Percentiles rank a stretch among this genome's conserved stretches.
These are phyloP conservation scores for Diarsia dahlii DNA, from an alignment of 2,888 invertebrate genomes.

Conservation along the genomic window DNA sequence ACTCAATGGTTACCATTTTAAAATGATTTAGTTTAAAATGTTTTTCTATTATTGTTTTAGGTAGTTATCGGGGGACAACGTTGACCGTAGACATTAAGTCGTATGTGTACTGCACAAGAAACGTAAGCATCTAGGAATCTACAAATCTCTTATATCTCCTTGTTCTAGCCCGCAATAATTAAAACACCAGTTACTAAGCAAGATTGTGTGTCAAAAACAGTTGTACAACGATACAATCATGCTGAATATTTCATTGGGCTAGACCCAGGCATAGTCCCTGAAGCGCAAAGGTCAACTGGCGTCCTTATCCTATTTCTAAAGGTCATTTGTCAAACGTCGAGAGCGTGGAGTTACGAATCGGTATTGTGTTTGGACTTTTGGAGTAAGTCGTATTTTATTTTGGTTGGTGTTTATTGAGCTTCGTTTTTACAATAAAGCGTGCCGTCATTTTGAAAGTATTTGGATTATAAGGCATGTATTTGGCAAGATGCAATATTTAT, in stretches of 20 bases:
- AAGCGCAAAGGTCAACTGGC: slow-evolving; percentile 72
- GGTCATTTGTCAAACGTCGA: slow-evolving; percentile 75
- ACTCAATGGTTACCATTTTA: too few species aligned
- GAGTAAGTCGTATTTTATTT: slow-evolving; percentile 37
- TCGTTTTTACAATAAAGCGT: not conserved
- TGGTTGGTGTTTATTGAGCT: not conserved
- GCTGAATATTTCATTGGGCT: slow-evolving; percentile 71
- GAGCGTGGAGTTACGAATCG: slow-evolving; percentile 58
- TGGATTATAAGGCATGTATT: too few species aligned
- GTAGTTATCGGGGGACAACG: too few species aligned
- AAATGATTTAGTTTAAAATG: too few species aligned
- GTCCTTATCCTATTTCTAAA: slow-evolving; percentile 72
- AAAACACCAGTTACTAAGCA: slow-evolving; percentile 21
- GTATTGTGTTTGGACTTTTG: slow-evolving; percentile 26
- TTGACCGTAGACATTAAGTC: too few species aligned
- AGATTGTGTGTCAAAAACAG: slow-evolving; percentile 54
- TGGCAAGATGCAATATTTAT: too few species aligned
- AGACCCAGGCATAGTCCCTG: slow-evolving; percentile 58
- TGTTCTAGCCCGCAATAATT: not conserved
- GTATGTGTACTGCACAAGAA: too few species aligned
- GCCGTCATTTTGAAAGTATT: not conserved
- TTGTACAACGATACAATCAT: slow-evolving; percentile 51
- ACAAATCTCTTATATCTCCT: not conserved
- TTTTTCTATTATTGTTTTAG: too few species aligned
- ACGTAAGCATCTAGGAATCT: too few species aligned